Conservation (phyloP, 2,113 vertebrate species). For the Ahaetulla prasina region DNA sequence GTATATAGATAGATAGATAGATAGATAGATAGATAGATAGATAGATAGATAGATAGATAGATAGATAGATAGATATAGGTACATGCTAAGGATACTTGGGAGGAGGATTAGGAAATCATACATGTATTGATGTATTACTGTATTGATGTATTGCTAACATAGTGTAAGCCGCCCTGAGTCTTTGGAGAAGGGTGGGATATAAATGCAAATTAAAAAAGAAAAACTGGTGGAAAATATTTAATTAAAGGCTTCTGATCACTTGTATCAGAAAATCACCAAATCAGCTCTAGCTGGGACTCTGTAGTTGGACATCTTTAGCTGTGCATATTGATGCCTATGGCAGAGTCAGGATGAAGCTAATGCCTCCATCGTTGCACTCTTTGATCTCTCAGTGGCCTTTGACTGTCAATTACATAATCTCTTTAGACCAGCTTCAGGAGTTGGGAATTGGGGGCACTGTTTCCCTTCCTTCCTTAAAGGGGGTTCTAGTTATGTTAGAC, state of each 20-base stretch:
- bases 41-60: neutral
- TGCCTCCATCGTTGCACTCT: neutral
- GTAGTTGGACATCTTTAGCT: neutral
- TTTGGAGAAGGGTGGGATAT: too few species aligned
- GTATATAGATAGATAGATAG: neutral
- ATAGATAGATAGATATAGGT: neutral
- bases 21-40: neutral
- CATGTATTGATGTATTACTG: neutral
- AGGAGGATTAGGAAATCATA: neutral
- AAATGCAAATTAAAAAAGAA: too few species aligned
- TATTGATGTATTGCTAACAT: too few species aligned
- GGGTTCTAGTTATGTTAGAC: neutral
- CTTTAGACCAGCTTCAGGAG: neutral
- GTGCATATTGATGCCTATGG: neutral
- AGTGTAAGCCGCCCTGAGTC: too few species aligned
- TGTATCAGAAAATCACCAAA: slow-evolving; percentile 18
- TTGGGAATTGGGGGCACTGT: neutral
- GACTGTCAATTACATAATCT: neutral
- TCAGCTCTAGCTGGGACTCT: neutral
- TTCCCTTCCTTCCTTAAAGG: neutral
- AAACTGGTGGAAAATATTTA: neutral
- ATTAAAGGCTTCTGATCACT: slow-evolving; percentile 8
- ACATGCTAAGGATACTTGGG: neutral
- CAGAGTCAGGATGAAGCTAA: neutral
- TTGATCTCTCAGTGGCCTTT: neutral